Evolutionary conservation across 2,113 vertebrate genomes (phyloP).

Genomic region (Orientallactaga bullata): DNA sequence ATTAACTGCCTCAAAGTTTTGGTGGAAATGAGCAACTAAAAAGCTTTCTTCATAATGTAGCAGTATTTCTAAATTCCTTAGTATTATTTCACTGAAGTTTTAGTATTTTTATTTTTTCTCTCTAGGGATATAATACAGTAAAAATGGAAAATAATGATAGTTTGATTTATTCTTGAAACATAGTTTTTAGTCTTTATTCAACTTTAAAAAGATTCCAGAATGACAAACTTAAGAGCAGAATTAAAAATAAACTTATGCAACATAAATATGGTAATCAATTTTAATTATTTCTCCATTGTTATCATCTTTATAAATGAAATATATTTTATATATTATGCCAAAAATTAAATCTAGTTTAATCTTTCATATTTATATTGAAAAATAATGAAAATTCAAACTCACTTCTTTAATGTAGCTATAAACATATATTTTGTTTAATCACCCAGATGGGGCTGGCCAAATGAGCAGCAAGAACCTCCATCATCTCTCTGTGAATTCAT

Average conservation of each 20-base stretch:
- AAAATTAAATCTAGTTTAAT: not conserved
- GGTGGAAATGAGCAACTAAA: slow-evolving; percentile 23
- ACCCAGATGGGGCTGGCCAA: not conserved
- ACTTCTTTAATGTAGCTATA: not conserved
- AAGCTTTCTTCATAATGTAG: slow-evolving; percentile 43
- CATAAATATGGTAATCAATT: not conserved
- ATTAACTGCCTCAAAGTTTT: slow-evolving; percentile 13
- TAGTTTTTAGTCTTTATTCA: not conserved
- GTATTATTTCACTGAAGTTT: slow-evolving; percentile 20
- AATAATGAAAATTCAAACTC: not conserved
- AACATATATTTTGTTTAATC: slow-evolving; percentile 17
- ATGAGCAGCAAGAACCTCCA: not conserved
- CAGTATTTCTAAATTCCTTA: slow-evolving; percentile 6
- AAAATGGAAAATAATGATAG: not conserved
- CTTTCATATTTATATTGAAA: slow-evolving; percentile 6
- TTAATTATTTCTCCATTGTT: not conserved
- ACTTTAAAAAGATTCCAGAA: slow-evolving; percentile 17
- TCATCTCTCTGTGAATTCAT: not conserved
- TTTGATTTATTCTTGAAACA: slow-evolving; percentile 41
- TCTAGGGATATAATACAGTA: not conserved
- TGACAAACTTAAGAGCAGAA: slow-evolving; percentile 14
- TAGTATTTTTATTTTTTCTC: slow-evolving; percentile 18
- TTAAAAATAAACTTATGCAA: not conserved
- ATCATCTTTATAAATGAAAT: not conserved
- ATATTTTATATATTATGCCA: not conserved